A percentile compares a stretch with the other conserved stretches of the same genome.
Evolutionary conservation across 35 echinoderm and acorn worm genomes (phyloP).

Genomic region (Apostichopus californicus): DNA sequence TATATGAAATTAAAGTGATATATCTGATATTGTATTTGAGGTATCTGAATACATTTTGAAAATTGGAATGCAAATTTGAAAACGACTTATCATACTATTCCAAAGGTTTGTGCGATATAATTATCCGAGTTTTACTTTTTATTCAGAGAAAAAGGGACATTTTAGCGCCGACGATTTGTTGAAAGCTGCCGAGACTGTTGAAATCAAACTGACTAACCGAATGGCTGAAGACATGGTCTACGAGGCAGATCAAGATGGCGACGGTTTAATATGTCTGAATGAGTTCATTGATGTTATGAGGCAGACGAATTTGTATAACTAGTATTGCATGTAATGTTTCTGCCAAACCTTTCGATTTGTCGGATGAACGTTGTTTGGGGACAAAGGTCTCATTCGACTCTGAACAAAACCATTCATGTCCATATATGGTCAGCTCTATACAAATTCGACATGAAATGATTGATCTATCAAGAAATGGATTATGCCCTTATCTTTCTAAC

Average conservation of each 20-base stretch:
- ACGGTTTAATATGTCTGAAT: slow-evolving; percentile 19
- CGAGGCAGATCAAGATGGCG: slow-evolving; percentile 42
- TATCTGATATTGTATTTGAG: too few species aligned
- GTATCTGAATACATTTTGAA: not conserved
- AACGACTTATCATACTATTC: not conserved
- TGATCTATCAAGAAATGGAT: too few species aligned
- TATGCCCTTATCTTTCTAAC: too few species aligned
- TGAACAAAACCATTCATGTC: too few species aligned
- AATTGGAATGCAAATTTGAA: not conserved
- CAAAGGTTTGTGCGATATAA: not conserved
- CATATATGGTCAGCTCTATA: too few species aligned
- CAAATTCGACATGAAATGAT: too few species aligned
- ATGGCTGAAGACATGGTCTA: slow-evolving; percentile 32
- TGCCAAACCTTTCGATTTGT: too few species aligned
- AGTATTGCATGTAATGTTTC: not conserved
- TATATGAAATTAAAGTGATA: not conserved
- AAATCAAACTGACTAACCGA: slow-evolving; percentile 18
- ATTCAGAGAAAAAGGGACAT: slow-evolving; percentile 14
- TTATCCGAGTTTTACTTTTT: not conserved
- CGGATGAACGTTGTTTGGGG: too few species aligned
- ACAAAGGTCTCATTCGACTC: too few species aligned
- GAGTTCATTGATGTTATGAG: slow-evolving; percentile 43
- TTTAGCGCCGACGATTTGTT: not conserved
- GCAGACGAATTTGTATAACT: slow-evolving; percentile 24
- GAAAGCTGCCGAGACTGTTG: slow-evolving; percentile 6